Percentiles rank a stretch among this genome's conserved stretches.
Evolutionary conservation across 1,140 invertebrate genomes (phyloP).

Genomic region (Papilio xuthus): DNA sequence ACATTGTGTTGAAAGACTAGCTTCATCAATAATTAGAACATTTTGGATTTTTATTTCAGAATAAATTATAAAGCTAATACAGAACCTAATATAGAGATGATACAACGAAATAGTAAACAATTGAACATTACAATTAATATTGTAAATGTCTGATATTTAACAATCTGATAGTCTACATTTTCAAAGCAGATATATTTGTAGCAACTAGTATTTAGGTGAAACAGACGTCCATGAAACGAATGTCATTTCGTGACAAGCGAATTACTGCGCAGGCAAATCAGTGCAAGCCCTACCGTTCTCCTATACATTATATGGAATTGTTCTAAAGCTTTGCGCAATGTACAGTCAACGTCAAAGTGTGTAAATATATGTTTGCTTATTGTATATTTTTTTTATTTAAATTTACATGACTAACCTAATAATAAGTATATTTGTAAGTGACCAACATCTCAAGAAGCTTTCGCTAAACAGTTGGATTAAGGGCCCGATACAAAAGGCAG

Average conservation of each 20-base stretch:
- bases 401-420: neutral
- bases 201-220: slow-evolving; percentile 5
- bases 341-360: neutral
- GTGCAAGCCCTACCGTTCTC: slow-evolving; percentile 9
- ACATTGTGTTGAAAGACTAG: no score
- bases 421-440: no score
- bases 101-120: no score
- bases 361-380: neutral
- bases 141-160: no score
- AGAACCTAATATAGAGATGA: no score
- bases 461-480: no score
- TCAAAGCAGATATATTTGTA: neutral
- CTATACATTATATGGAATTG: slow-evolving; percentile 16
- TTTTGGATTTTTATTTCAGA: no score
- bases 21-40: no score
- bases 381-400: neutral
- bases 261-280: slow-evolving; percentile 13
- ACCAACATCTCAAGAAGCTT: no score
- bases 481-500: no score
- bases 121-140: no score
- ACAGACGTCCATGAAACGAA: slow-evolving; percentile 17
- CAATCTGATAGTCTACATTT: neutral
- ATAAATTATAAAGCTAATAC: no score
- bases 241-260: slow-evolving; percentile 21
- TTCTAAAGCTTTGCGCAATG: slow-evolving; percentile 11